Percentiles rank a stretch among this genome's conserved stretches.
Evolutionary conservation across 1,140 invertebrate genomes (phyloP).

Genomic region (Aphaenogaster rudis): DNA sequence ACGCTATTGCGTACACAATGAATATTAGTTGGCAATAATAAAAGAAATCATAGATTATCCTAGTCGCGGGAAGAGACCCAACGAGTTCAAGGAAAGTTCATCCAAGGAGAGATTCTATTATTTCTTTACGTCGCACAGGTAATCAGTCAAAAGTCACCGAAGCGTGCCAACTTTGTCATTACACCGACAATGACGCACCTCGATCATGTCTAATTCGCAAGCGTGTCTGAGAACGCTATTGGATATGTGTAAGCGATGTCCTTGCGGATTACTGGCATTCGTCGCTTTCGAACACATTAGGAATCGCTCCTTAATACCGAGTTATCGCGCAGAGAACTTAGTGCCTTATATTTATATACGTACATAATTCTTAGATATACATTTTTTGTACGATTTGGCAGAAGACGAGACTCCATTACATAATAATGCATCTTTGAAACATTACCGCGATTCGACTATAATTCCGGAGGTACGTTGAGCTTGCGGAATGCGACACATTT

Average conservation of each 20-base stretch:
- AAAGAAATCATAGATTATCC: conserved; percentile 41
- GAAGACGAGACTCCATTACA: not conserved
- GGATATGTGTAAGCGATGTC: conserved; percentile 43
- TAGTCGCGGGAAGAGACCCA: conserved; percentile 50
- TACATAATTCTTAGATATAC: not conserved
- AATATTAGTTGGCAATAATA: conserved; percentile 38
- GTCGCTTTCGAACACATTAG: conserved; percentile 47
- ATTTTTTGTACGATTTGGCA: not conserved
- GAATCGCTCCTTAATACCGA: conserved; percentile 14
- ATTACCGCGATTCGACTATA: conserved; percentile 62
- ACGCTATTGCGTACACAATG: not conserved
- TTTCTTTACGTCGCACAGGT: conserved; percentile 46
- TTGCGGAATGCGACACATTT: conserved; percentile 51
- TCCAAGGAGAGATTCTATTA: conserved; percentile 59
- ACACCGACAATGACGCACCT: conserved; percentile 56
- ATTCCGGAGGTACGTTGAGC: conserved; percentile 54
- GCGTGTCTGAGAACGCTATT: conserved; percentile 34
- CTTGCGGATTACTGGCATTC: conserved; percentile 57
- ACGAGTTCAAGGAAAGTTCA: conserved; percentile 72
- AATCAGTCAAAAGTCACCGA: conserved; percentile 67
- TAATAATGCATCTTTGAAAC: conserved; percentile 30
- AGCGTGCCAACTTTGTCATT: conserved; percentile 63
- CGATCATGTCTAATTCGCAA: conserved; percentile 56
- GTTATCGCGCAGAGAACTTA: not conserved
- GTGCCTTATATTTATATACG: not conserved